Percentiles rank a stretch among this genome's conserved stretches.
Conservation (phyloP, 2,113 vertebrate genomes). For the Hippocampus zosterae region DNA sequence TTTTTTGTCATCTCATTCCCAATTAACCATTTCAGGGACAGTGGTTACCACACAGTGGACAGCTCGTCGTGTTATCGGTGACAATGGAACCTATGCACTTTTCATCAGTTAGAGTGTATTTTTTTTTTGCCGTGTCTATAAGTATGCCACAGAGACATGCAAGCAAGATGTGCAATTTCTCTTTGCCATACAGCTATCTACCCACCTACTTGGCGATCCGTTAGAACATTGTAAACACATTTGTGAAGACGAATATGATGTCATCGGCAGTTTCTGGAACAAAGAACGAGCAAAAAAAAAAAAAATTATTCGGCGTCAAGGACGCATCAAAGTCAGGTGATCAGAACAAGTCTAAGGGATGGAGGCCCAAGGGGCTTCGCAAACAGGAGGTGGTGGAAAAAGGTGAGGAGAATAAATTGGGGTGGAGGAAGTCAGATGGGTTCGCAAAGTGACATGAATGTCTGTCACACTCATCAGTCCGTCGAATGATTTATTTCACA, state of each 20-base stretch:
- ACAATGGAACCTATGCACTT: not conserved
- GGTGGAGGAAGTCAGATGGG: constrained; percentile 29
- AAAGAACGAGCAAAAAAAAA: not conserved
- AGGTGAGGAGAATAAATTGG: constrained; percentile 4
- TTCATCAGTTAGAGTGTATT: not conserved
- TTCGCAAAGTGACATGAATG: constrained; percentile 56
- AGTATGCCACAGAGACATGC: not conserved
- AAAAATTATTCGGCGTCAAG: not conserved
- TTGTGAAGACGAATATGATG: not conserved
- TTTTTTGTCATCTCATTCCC: constrained; percentile 20
- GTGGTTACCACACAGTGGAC: too few species aligned
- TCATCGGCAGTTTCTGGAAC: not conserved
- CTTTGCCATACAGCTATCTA: not conserved
- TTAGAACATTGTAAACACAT: not conserved
- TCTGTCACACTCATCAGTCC: constrained; percentile 34
- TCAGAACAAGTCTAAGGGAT: not conserved
- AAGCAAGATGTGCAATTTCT: not conserved
- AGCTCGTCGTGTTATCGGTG: too few species aligned
- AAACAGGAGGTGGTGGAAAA: not conserved
- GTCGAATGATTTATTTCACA: constrained; percentile 28
- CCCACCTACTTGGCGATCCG: not conserved
- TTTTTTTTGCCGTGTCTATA: not conserved
- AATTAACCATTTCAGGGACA: not conserved
- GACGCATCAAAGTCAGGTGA: constrained; percentile 6
- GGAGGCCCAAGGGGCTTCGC: not conserved